These are phyloP conservation scores for Neuroscelio doddi DNA, from an alignment of 2,888 invertebrate species.

Conservation along the genomic window DNA sequence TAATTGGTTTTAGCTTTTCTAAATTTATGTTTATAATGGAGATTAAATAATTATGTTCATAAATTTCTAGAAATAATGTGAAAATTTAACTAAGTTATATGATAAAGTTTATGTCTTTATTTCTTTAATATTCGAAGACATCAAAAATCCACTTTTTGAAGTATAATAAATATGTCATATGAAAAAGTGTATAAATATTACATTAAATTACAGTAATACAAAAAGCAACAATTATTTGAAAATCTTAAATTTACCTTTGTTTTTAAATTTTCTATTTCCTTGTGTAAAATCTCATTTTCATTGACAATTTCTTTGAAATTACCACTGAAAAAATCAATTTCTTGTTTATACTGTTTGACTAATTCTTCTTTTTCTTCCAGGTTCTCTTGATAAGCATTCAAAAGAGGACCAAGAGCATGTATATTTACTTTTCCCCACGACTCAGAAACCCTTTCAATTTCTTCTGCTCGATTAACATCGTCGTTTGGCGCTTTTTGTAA, in stretches of 20 bases:
- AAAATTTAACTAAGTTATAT: no score
- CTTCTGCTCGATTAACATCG: conserved; percentile 50
- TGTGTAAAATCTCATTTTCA: conserved; percentile 80
- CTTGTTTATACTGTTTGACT: conserved; percentile 80
- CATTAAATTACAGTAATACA: no score
- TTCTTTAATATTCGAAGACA: no score
- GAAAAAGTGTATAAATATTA: no score
- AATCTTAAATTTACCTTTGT: conserved; percentile 58
- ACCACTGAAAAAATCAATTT: conserved; percentile 81
- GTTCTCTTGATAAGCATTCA: conserved; percentile 86
- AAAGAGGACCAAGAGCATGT: conserved; percentile 80
- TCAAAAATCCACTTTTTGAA: no score
- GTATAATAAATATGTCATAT: neutral
- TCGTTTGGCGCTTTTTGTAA: conserved; percentile 42
- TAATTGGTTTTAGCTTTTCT: no score
- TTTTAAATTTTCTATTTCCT: conserved; percentile 74
- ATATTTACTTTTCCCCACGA: conserved; percentile 76
- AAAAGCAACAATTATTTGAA: no score
- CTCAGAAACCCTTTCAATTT: conserved; percentile 71
- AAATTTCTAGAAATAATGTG: no score
- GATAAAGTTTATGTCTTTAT: no score
- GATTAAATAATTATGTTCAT: no score
- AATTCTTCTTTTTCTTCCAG: conserved; percentile 83
- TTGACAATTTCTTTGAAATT: conserved; percentile 80
- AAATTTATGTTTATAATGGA: no score